Conservation (phyloP, 2,113 vertebrate genomes). For the Sapajus apella region DNA sequence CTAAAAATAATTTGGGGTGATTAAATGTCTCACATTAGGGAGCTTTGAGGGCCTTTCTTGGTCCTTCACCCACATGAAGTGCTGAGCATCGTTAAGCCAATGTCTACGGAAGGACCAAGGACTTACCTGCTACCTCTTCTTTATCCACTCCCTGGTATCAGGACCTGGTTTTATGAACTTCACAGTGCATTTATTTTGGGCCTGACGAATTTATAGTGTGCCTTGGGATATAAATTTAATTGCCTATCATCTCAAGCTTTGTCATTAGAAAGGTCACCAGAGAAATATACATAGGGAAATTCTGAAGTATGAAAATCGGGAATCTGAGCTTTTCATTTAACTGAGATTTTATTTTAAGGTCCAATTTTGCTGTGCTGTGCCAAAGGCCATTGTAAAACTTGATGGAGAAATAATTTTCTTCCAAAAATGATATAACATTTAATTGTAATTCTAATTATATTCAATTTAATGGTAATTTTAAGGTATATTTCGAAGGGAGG, state of each 20-base stretch:
- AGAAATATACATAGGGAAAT: slow-evolving; percentile 68
- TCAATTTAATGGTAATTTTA: slow-evolving; percentile 58
- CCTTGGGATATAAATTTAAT: slow-evolving; percentile 77
- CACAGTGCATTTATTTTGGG: slow-evolving; percentile 60
- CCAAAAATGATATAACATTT: slow-evolving; percentile 63
- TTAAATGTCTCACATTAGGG: not conserved
- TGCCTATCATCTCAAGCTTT: slow-evolving; percentile 69
- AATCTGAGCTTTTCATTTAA: slow-evolving; percentile 70
- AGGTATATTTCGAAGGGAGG: slow-evolving; percentile 46
- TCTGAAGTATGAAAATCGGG: slow-evolving; percentile 66
- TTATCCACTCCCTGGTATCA: not conserved
- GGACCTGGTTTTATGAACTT: slow-evolving; percentile 70
- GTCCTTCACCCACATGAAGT: not conserved
- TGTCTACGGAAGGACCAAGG: not conserved
- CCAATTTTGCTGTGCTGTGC: slow-evolving; percentile 55
- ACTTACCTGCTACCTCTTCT: not conserved
- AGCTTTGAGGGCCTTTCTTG: not conserved
- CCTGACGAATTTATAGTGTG: slow-evolving; percentile 69
- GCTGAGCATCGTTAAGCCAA: not conserved
- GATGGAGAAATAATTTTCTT: slow-evolving; percentile 71
- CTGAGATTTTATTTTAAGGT: slow-evolving; percentile 71
- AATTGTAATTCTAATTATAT: slow-evolving; percentile 70
- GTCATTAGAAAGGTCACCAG: slow-evolving; percentile 76
- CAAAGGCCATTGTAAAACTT: slow-evolving; percentile 74
- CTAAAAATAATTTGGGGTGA: not conserved